These are phyloP conservation scores for Yponomeuta cagnagella DNA, from an alignment of 2,888 invertebrate species.

Conservation along the genomic window DNA sequence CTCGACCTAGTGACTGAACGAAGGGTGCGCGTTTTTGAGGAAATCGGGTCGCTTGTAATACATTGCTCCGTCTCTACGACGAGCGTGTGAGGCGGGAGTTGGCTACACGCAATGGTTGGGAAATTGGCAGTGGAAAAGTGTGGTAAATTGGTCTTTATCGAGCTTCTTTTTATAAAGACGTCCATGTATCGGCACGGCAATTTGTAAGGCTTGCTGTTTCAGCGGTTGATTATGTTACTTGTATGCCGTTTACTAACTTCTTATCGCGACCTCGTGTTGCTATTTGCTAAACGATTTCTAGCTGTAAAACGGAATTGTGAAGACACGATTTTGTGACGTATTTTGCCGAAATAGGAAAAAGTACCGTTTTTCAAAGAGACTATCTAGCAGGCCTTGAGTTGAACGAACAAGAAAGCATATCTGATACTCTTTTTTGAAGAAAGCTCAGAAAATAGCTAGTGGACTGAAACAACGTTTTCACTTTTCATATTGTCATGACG, in stretches of 20 bases:
- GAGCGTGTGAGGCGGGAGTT: neutral
- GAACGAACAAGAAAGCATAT: too few species aligned
- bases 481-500: too few species aligned
- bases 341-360: neutral
- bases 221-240: neutral
- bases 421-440: too few species aligned
- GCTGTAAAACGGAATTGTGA: neutral
- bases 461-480: too few species aligned
- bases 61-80: neutral
- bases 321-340: neutral
- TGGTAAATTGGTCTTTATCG: too few species aligned
- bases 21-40: neutral
- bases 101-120: neutral
- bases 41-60: neutral
- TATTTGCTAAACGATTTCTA: neutral
- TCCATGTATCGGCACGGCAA: neutral
- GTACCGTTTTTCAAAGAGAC: neutral
- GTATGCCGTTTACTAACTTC: neutral
- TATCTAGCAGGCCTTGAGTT: too few species aligned
- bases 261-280: neutral
- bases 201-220: neutral
- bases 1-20: conserved; percentile 1
- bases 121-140: too few species aligned
- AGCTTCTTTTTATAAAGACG: too few species aligned
- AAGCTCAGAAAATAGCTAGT: too few species aligned